Percentiles rank a stretch among this genome's conserved stretches.
Evolutionary conservation across 1,140 invertebrate genomes (phyloP).

Genomic region (Pseudomyrmex concolor): DNA sequence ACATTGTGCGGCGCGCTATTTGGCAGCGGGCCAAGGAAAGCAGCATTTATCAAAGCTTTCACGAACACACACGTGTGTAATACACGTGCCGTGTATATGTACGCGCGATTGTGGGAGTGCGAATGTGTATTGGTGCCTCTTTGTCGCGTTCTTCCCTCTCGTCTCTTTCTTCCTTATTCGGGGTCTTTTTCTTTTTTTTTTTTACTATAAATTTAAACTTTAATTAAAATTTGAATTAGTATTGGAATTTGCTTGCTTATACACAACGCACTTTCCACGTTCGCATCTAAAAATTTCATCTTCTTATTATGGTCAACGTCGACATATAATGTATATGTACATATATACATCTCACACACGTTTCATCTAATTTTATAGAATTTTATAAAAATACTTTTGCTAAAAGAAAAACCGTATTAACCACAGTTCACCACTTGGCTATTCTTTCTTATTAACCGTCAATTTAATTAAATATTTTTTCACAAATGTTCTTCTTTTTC

Average conservation of each 20-base stretch:
- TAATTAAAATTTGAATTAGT: slow-evolving; percentile 49
- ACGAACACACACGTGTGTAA: slow-evolving; percentile 26
- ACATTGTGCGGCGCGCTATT: slow-evolving; percentile 75
- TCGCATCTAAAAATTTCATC: slow-evolving; percentile 11
- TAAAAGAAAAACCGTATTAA: slow-evolving; percentile 2
- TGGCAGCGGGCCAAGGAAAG: slow-evolving; percentile 77
- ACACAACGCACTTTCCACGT: neutral
- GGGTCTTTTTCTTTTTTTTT: slow-evolving; percentile 1
- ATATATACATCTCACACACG: too few relatives aligned
- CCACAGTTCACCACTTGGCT: neutral
- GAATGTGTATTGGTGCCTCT: slow-evolving; percentile 28
- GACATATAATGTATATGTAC: too few relatives aligned
- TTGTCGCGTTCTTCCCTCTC: neutral
- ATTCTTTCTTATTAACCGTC: too few relatives aligned
- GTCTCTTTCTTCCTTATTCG: neutral
- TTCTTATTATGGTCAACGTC: neutral
- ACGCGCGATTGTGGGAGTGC: neutral
- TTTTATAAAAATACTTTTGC: neutral
- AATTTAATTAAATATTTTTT: slow-evolving; percentile 30
- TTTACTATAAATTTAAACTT: slow-evolving; percentile 34
- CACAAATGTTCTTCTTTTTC: too few relatives aligned
- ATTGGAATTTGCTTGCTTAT: slow-evolving; percentile 19
- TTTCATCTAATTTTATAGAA: neutral
- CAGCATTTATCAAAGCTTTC: slow-evolving; percentile 78
- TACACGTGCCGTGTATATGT: slow-evolving; percentile 32